A percentile compares a stretch with the other conserved stretches of the same genome.
Evolutionary conservation across 2,888 invertebrate genomes (phyloP).

Genomic region (Spialia ferax): DNA sequence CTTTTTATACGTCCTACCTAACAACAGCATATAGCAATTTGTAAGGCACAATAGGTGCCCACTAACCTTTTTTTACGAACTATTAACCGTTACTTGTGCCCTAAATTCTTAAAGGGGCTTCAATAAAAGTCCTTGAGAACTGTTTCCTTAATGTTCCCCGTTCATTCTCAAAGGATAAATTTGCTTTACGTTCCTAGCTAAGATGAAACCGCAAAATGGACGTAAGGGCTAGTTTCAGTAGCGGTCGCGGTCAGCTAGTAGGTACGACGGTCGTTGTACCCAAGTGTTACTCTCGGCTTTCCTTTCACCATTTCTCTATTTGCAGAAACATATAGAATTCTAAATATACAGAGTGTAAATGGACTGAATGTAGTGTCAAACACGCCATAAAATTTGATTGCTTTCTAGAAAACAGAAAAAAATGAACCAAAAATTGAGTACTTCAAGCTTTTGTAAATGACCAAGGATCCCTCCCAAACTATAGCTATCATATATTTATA

Average conservation of each 20-base stretch:
- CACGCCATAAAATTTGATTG: neutral
- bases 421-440: neutral
- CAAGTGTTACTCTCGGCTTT: neutral
- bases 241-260: slow-evolving; percentile 45
- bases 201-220: slow-evolving; percentile 48
- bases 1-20: neutral
- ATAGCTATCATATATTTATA: no score
- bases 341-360: neutral
- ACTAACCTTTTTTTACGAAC: slow-evolving; percentile 27
- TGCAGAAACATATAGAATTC: neutral
- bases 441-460: no score
- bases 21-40: slow-evolving; percentile 3
- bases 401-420: neutral
- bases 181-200: slow-evolving; percentile 43
- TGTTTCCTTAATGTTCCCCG: slow-evolving; percentile 38
- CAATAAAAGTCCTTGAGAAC: slow-evolving; percentile 42
- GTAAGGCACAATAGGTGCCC: slow-evolving; percentile 10
- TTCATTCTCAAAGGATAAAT: slow-evolving; percentile 45
- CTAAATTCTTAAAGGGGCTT: slow-evolving; percentile 34
- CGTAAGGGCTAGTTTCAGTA: slow-evolving; percentile 47
- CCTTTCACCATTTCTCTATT: slow-evolving; percentile 2
- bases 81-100: slow-evolving; percentile 28
- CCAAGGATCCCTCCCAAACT: no score
- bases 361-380: neutral
- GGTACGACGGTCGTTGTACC: neutral